phyloP scores from a whole-genome alignment of 2,888 invertebrate species.

The Anoncus sp. region DNA sequence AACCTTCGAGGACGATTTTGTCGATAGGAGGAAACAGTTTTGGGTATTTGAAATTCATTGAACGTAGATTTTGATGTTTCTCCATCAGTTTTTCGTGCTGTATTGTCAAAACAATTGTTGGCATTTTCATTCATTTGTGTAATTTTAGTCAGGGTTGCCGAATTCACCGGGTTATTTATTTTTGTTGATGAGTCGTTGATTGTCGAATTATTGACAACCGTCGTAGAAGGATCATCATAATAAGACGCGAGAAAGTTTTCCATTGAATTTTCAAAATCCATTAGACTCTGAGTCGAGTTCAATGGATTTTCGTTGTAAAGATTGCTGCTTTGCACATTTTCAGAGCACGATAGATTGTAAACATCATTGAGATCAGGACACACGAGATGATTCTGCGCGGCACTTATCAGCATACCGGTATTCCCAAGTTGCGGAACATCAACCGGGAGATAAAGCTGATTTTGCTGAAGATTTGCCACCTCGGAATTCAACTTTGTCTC shows the following conservation, averaged over 20 bases:
- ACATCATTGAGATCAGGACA: constrained; percentile 51
- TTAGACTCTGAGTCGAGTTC: constrained; percentile 28
- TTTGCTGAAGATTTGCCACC: constrained; percentile 1
- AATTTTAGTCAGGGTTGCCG: constrained; percentile 26
- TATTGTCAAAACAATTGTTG: constrained; percentile 22
- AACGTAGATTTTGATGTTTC: constrained; percentile 33
- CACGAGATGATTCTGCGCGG: constrained; percentile 54
- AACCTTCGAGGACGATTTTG: constrained; percentile 61
- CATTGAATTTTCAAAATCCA: constrained; percentile 56
- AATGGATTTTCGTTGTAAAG: constrained; percentile 44
- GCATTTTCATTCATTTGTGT: constrained; percentile 18
- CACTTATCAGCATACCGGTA: constrained; percentile 53
- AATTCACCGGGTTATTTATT: constrained; percentile 1
- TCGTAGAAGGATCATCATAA: constrained; percentile 16
- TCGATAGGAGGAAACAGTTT: constrained; percentile 68
- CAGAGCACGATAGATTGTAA: constrained; percentile 37
- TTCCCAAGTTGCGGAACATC: constrained; percentile 41
- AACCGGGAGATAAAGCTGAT: constrained; percentile 30
- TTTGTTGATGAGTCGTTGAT: constrained; percentile 12
- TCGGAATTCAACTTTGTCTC: background rate
- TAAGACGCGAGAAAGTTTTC: constrained; percentile 46
- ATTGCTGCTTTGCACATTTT: constrained; percentile 34
- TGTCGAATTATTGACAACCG: constrained; percentile 11
- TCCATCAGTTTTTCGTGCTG: constrained; percentile 8
- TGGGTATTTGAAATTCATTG: constrained; percentile 71